Conservation (phyloP, 2,113 vertebrate genomes). For the Odontesthes bonariensis region DNA sequence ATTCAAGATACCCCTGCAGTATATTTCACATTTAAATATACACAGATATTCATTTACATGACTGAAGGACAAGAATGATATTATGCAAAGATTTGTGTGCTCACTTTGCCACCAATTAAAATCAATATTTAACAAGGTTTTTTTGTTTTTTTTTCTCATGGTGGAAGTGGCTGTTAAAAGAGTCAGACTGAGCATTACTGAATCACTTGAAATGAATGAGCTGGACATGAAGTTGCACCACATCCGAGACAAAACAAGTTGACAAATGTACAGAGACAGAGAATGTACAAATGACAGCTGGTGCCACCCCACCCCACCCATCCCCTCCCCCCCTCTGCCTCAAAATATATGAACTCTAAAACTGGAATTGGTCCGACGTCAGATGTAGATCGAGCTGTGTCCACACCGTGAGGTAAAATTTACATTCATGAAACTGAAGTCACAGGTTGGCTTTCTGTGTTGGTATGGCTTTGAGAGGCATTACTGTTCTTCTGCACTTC, state of each 20-base stretch:
- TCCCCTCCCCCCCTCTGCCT: slow-evolving; percentile 35
- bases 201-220: slow-evolving; percentile 43
- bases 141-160: slow-evolving; percentile 2
- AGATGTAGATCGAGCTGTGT: slow-evolving; percentile 73
- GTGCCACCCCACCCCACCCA: slow-evolving; percentile 33
- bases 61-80: slow-evolving; percentile 62
- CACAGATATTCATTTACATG: slow-evolving; percentile 74
- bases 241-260: slow-evolving; percentile 51
- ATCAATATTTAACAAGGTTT: slow-evolving; percentile 28
- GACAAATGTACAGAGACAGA: slow-evolving; percentile 48
- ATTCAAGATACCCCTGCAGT: slow-evolving; percentile 79
- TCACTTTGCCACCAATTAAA: slow-evolving; percentile 52
- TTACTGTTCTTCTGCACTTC: slow-evolving; percentile 56
- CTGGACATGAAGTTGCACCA: slow-evolving; percentile 43
- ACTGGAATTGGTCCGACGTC: slow-evolving; percentile 81
- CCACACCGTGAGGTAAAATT: slow-evolving; percentile 82
- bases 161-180: slow-evolving; percentile 53
- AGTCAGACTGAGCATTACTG: slow-evolving; percentile 56
- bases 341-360: slow-evolving; percentile 62
- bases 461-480: slow-evolving; percentile 80
- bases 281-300: slow-evolving; percentile 57
- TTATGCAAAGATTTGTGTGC: slow-evolving; percentile 66
- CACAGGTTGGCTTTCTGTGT: slow-evolving; percentile 75
- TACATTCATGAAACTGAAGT: slow-evolving; percentile 82
- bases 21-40: slow-evolving; percentile 81